phyloP scores from a whole-genome alignment of 1,140 invertebrate species.

The Hyphantria cunea region DNA sequence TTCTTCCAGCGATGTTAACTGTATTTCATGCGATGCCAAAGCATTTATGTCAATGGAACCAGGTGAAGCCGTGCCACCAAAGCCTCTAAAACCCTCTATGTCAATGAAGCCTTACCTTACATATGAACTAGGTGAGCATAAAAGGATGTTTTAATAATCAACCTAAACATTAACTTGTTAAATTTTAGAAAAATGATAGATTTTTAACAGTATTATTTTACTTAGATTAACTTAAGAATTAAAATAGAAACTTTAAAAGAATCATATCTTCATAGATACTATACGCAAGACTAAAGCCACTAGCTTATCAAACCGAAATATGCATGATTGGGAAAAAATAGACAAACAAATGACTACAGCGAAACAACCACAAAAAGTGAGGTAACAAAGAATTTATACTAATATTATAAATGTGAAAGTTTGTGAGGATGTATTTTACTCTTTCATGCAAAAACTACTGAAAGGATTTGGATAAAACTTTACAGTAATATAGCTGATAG shows the following conservation, averaged over 20 bases:
- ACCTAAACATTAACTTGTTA: too few species aligned
- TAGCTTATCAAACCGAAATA: conserved; percentile 66
- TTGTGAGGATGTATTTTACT: too few species aligned
- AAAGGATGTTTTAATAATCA: too few species aligned
- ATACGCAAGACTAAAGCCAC: conserved; percentile 82
- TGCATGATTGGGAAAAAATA: conserved; percentile 73
- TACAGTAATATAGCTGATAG: too few species aligned
- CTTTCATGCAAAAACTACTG: too few species aligned
- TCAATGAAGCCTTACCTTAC: conserved; percentile 85
- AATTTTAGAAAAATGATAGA: too few species aligned
- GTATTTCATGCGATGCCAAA: conserved; percentile 88
- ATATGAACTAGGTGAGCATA: conserved; percentile 85
- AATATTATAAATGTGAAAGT: too few species aligned
- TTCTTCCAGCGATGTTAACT: conserved; percentile 84
- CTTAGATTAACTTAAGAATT: too few species aligned
- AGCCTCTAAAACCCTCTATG: conserved; percentile 75
- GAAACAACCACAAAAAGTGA: conserved; percentile 52
- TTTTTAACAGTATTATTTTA: too few species aligned
- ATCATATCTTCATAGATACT: conserved; percentile 54
- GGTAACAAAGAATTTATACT: too few species aligned
- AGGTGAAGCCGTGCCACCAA: conserved; percentile 75
- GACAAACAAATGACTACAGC: conserved; percentile 57
- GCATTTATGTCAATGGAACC: conserved; percentile 85
- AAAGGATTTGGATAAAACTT: too few species aligned
- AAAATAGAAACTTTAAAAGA: too few species aligned